Percentiles rank a stretch among this genome's conserved stretches.
Evolutionary conservation across 2,888 invertebrate species (phyloP).

Genomic region (Sminthurides aquaticus): DNA sequence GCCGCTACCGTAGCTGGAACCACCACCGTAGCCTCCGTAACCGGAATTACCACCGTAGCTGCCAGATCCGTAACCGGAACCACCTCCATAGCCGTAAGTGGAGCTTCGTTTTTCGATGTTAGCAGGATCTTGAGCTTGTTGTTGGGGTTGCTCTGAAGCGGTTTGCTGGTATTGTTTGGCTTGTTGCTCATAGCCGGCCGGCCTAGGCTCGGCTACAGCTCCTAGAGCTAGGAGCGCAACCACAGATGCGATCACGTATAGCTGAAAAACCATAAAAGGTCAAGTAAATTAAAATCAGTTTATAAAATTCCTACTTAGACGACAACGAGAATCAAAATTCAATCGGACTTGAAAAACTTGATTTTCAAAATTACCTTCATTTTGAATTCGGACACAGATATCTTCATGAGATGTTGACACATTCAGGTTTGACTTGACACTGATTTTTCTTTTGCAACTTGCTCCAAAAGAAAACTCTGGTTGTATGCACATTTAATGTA

Average conservation of each 20-base stretch:
- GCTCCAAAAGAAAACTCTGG: background rate
- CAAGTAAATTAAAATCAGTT: background rate
- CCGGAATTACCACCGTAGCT: background rate
- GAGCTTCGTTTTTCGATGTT: background rate
- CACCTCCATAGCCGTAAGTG: background rate
- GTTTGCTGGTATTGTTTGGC: background rate
- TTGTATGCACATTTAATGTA: background rate
- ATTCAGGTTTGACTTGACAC: conserved; percentile 16
- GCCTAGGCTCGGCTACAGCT: background rate
- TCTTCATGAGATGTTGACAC: background rate
- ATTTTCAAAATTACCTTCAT: background rate
- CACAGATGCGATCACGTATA: background rate
- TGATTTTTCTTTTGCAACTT: conserved; percentile 6
- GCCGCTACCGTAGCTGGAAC: no score
- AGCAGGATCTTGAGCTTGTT: background rate
- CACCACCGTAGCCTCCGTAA: conserved; percentile 5
- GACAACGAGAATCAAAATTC: background rate
- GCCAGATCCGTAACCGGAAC: background rate
- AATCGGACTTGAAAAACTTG: background rate
- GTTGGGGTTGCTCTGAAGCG: no score
- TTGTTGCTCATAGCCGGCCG: conserved; percentile 5
- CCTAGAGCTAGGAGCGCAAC: background rate
- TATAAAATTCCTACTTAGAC: background rate
- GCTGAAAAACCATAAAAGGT: background rate
- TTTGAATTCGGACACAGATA: background rate